Percentiles rank a stretch among this genome's conserved stretches.
Conservation (phyloP, 1,140 invertebrate species). For the Brachionus sp. region DNA sequence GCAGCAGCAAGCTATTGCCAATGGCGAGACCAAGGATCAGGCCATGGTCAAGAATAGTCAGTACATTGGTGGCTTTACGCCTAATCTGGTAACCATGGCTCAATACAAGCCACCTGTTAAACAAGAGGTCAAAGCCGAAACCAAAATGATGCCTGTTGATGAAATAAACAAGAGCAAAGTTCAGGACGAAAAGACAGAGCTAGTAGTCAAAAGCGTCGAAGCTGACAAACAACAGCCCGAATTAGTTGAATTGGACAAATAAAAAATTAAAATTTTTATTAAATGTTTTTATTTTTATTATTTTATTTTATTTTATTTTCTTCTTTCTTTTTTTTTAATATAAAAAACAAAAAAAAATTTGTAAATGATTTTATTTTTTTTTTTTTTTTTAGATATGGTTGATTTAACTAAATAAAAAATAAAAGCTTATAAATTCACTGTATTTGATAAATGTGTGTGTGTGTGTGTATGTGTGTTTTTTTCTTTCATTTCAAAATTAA, state of each 20-base stretch:
- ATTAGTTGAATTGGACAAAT: not conserved
- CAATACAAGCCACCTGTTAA: not conserved
- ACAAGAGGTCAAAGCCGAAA: not conserved
- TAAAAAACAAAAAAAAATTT: no score
- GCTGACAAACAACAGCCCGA: not conserved
- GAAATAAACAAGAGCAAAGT: not conserved
- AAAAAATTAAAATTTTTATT: not conserved
- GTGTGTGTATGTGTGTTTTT: no score
- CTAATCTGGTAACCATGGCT: not conserved
- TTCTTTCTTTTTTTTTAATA: no score
- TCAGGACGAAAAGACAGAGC: not conserved
- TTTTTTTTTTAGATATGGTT: no score
- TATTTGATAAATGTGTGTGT: no score
- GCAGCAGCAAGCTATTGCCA: not conserved
- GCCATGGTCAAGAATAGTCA: not conserved
- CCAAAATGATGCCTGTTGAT: not conserved
- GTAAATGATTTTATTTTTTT: no score
- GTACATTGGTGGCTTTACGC: not conserved
- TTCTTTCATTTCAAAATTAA: no score
- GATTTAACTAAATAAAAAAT: no score
- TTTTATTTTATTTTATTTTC: no score
- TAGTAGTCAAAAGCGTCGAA: not conserved
- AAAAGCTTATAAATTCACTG: no score
- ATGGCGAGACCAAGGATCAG: not conserved
- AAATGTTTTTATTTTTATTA: no score